A percentile compares a stretch with the other conserved stretches of the same genome.
These are phyloP conservation scores for Lasiurus cinereus DNA, from an alignment of 2,113 vertebrate species.

Conservation along the genomic window DNA sequence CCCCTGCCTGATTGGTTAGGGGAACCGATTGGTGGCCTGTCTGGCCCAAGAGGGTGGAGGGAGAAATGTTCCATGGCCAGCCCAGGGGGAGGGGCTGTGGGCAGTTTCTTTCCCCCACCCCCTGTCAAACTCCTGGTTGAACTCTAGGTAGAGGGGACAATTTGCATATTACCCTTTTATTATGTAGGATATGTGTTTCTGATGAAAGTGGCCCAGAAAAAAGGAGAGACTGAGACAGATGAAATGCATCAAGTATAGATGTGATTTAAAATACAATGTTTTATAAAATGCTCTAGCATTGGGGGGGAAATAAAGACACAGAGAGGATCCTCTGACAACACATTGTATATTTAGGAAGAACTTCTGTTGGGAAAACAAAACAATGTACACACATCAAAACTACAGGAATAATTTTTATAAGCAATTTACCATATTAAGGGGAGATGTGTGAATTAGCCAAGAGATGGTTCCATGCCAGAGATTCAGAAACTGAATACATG, in stretches of 20 bases:
- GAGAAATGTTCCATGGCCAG: too few species aligned
- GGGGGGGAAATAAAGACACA: background rate
- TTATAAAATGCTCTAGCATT: background rate
- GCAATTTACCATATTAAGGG: background rate
- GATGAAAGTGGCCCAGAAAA: background rate
- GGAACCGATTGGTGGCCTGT: too few species aligned
- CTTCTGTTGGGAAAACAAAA: background rate
- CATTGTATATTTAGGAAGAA: background rate
- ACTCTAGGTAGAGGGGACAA: too few species aligned
- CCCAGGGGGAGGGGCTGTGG: too few species aligned
- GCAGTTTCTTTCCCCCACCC: too few species aligned
- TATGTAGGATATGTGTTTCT: background rate
- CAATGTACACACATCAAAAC: background rate
- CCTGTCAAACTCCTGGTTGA: too few species aligned
- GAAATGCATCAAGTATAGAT: background rate
- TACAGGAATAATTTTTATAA: background rate
- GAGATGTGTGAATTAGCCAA: background rate
- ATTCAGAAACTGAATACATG: background rate
- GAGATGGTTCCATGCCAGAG: background rate
- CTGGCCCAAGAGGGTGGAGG: too few species aligned
- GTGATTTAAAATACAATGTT: background rate
- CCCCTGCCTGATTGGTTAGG: too few species aligned
- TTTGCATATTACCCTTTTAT: too few species aligned
- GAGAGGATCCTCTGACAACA: background rate
- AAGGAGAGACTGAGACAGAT: background rate